phyloP scores from a whole-genome alignment of 1,140 invertebrate species.

The Trichoplusia ni region DNA sequence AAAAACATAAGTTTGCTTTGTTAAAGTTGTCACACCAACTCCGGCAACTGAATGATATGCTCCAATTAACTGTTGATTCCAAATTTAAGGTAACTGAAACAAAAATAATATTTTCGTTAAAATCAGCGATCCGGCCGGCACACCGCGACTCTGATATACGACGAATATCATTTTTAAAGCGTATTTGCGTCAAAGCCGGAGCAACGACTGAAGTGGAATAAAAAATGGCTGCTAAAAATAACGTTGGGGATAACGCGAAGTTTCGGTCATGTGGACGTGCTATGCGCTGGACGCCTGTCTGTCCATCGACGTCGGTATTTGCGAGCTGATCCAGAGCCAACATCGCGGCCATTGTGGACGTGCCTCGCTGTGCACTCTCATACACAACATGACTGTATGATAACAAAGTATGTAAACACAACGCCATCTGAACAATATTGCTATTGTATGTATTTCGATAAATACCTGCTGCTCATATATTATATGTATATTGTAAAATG shows the following conservation, averaged over 20 bases:
- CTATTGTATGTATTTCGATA: slow-evolving; percentile 57
- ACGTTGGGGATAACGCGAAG: slow-evolving; percentile 48
- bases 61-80: slow-evolving; percentile 58
- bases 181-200: slow-evolving; percentile 59
- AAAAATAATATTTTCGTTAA: slow-evolving; percentile 51
- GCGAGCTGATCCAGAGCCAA: slow-evolving; percentile 62
- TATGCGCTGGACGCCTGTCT: slow-evolving; percentile 34
- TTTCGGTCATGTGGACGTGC: slow-evolving; percentile 64
- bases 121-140: slow-evolving; percentile 8
- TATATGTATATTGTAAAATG: slow-evolving; percentile 17
- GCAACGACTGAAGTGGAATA: slow-evolving; percentile 60
- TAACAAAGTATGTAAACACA: slow-evolving; percentile 64
- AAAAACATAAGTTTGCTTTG: slow-evolving; percentile 74
- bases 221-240: slow-evolving; percentile 70
- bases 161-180: slow-evolving; percentile 47
- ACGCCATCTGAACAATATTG: slow-evolving; percentile 43
- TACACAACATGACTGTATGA: slow-evolving; percentile 46
- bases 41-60: slow-evolving; percentile 66
- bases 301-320: slow-evolving; percentile 46
- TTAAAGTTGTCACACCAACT: slow-evolving; percentile 42
- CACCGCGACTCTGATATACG: slow-evolving; percentile 37
- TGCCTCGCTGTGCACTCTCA: slow-evolving; percentile 46
- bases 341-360: slow-evolving; percentile 64
- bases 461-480: slow-evolving; percentile 41
- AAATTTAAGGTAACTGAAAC: slow-evolving; percentile 77